Conservation (phyloP, 1,140 invertebrate genomes). For the Andricus grossulariae region DNA sequence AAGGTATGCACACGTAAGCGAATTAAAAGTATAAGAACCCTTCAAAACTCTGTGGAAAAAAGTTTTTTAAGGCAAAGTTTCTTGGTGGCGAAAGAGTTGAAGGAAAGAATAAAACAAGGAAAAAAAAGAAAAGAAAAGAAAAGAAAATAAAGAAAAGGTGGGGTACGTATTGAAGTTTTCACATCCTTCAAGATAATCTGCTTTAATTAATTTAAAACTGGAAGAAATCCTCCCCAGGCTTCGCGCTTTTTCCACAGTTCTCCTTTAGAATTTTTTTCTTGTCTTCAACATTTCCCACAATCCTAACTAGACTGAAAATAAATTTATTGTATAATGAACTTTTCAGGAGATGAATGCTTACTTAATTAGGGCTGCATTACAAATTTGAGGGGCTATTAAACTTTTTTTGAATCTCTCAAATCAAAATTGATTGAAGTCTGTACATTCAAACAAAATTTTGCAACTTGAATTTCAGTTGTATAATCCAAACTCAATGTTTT, state of each 20-base stretch:
- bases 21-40: slow-evolving; percentile 31
- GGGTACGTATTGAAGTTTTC: background rate
- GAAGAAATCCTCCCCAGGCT: no score
- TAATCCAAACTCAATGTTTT: no score
- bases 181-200: slow-evolving; percentile 11
- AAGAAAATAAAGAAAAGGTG: background rate
- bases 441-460: no score
- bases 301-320: no score
- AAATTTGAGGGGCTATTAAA: no score
- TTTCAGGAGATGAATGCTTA: no score
- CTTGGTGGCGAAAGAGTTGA: slow-evolving; percentile 6
- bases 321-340: no score
- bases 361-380: no score
- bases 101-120: background rate
- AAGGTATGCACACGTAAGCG: slow-evolving; percentile 6
- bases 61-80: background rate
- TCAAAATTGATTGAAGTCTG: no score
- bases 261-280: slow-evolving; percentile 49
- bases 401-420: no score
- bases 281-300: no score
- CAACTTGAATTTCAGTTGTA: no score
- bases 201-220: background rate
- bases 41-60: background rate
- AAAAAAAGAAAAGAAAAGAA: background rate
- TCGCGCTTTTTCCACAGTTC: slow-evolving; percentile 49